These are phyloP conservation scores for Pseudopodoces humilis DNA, from an alignment of 2,113 vertebrate species.

Conservation along the genomic window DNA sequence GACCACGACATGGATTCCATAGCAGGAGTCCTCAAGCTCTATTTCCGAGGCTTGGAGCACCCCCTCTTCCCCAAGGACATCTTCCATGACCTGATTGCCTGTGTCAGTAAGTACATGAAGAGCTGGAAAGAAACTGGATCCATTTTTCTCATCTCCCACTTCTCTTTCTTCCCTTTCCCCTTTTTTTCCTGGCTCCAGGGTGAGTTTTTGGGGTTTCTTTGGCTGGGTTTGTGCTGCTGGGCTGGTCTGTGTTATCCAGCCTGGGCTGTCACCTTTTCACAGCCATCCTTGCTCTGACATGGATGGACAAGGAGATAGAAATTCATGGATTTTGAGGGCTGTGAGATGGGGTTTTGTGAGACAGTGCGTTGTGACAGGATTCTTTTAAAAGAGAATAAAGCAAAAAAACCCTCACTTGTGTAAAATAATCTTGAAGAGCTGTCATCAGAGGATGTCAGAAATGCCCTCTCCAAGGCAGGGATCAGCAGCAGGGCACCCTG, in stretches of 20 bases:
- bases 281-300: not conserved
- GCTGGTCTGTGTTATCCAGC: not conserved
- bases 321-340: not conserved
- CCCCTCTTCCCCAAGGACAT: slow-evolving; percentile 98
- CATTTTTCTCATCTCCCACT: not conserved
- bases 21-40: slow-evolving; percentile 95
- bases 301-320: not conserved
- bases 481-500: not conserved
- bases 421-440: not conserved
- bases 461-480: not conserved
- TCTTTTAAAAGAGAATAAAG: not conserved
- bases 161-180: not conserved
- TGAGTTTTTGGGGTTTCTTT: not conserved
- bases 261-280: not conserved
- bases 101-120: slow-evolving; percentile 88
- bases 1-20: slow-evolving; percentile 99
- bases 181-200: not conserved
- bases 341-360: not conserved
- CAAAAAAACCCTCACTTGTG: not conserved
- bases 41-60: slow-evolving; percentile 92
- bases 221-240: not conserved
- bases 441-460: not conserved
- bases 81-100: slow-evolving; percentile 95
- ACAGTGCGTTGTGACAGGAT: not conserved
- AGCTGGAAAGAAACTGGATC: not conserved